Evolutionary conservation across 2,888 invertebrate genomes (phyloP).

Genomic region (Chymomyza fuscimana): DNA sequence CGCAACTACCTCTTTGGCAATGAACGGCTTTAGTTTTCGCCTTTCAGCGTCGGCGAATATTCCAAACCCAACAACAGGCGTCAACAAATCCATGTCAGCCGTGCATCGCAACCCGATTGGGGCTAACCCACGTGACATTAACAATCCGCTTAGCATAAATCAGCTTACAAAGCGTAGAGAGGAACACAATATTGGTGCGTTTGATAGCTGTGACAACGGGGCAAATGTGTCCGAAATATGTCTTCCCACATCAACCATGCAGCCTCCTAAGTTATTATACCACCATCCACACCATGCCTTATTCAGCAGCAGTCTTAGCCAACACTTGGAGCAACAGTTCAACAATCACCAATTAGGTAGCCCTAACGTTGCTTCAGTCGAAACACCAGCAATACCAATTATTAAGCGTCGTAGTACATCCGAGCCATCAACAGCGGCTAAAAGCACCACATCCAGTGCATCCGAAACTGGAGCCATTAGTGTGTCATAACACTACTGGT

Average conservation of each 20-base stretch:
- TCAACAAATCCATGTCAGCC: constrained; percentile 49
- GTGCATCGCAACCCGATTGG: constrained; percentile 88
- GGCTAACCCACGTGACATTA: constrained; percentile 94
- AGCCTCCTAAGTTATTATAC: constrained; percentile 7
- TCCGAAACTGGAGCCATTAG: constrained; percentile 77
- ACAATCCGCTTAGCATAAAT: constrained; percentile 94
- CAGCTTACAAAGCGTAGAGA: constrained; percentile 87
- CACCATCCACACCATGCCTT: constrained; percentile 50
- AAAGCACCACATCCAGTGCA: constrained; percentile 40
- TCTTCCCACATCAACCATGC: constrained; percentile 2
- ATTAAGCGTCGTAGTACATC: constrained; percentile 53
- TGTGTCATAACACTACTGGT: constrained; percentile 75
- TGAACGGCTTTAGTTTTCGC: constrained; percentile 35
- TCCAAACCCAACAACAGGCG: constrained; percentile 40
- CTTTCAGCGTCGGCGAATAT: constrained; percentile 12
- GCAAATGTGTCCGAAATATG: neutral
- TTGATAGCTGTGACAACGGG: constrained; percentile 23
- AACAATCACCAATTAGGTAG: constrained; percentile 68
- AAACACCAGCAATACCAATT: constrained; percentile 39
- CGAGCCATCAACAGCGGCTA: constrained; percentile 40
- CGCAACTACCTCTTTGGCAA: constrained; percentile 30
- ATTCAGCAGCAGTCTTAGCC: constrained; percentile 68
- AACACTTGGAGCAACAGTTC: constrained; percentile 77
- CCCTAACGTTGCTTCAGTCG: constrained; percentile 24
- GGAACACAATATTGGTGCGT: constrained; percentile 43